A percentile compares a stretch with the other conserved stretches of the same genome.
phyloP scores from a whole-genome alignment of 2,797 vertebrate species.

The Remorina albescens region DNA sequence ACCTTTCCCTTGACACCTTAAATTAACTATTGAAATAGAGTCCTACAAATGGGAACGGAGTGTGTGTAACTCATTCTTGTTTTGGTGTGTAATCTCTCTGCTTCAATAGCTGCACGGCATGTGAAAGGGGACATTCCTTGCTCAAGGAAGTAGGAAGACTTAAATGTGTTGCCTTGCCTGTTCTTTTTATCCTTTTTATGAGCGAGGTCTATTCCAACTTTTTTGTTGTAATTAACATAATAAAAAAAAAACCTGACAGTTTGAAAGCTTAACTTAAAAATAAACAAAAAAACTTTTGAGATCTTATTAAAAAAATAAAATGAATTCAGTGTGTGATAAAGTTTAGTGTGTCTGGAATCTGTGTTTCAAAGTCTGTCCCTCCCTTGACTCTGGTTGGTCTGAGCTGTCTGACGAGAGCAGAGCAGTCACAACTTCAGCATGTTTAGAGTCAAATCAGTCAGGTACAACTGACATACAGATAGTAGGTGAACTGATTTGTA shows the following conservation, averaged over 20 bases:
- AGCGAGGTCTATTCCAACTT: background rate
- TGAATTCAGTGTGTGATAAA: too few species aligned
- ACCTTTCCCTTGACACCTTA: background rate
- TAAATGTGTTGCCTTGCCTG: conserved; percentile 40
- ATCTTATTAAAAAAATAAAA: conserved; percentile 6
- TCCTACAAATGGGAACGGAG: background rate
- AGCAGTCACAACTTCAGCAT: conserved; percentile 25
- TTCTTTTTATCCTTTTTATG: conserved; percentile 12
- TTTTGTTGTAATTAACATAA: background rate
- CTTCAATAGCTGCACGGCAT: conserved; percentile 20
- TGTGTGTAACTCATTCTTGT: conserved; percentile 10
- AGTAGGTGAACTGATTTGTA: conserved; percentile 1
- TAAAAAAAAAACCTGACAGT: background rate
- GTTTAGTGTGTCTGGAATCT: conserved; percentile 20
- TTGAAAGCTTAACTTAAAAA: background rate
- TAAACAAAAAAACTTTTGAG: background rate
- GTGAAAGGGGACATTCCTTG: conserved; percentile 61
- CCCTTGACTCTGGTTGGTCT: conserved; percentile 45
- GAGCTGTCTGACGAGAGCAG: conserved; percentile 40
- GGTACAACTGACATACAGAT: background rate
- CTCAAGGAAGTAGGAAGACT: conserved; percentile 73
- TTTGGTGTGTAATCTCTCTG: conserved; percentile 15
- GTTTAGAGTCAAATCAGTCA: conserved; percentile 12
- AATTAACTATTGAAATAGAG: conserved; percentile 7
- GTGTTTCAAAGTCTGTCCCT: conserved; percentile 37